Evolutionary conservation across 2,797 vertebrate species (phyloP).

Genomic region (Falco peregrinus): DNA sequence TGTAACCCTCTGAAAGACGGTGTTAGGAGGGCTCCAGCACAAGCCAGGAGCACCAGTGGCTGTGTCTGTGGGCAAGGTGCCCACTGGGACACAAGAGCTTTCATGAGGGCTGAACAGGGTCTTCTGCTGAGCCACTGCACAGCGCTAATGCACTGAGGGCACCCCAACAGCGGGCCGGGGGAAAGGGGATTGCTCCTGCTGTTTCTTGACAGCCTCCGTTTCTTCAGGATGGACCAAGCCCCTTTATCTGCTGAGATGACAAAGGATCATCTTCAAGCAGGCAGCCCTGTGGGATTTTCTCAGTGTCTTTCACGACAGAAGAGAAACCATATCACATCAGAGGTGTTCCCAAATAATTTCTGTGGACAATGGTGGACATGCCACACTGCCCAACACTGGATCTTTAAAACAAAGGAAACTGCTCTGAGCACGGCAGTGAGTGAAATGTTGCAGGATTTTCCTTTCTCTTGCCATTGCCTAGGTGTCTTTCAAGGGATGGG

Average conservation of each 20-base stretch:
- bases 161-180: rapidly evolving
- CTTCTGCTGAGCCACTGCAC: background rate
- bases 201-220: background rate
- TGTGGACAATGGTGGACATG: background rate
- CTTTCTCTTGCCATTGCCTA: background rate
- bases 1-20: rapidly evolving
- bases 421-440: background rate
- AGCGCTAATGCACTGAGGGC: rapidly evolving
- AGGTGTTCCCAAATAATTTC: background rate
- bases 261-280: background rate
- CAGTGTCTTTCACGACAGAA: background rate
- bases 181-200: background rate
- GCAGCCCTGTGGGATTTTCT: background rate
- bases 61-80: background rate
- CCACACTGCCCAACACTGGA: background rate
- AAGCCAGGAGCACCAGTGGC: background rate
- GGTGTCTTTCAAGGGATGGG: background rate
- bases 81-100: background rate
- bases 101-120: background rate
- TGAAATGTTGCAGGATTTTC: background rate
- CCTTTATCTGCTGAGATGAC: background rate
- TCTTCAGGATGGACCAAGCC: background rate
- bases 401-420: background rate
- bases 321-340: background rate
- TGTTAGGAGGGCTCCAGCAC: background rate